Percentiles rank a stretch among this genome's conserved stretches.
Evolutionary conservation across 2,888 invertebrate genomes (phyloP).

Genomic region (Zygaena filipendulae): DNA sequence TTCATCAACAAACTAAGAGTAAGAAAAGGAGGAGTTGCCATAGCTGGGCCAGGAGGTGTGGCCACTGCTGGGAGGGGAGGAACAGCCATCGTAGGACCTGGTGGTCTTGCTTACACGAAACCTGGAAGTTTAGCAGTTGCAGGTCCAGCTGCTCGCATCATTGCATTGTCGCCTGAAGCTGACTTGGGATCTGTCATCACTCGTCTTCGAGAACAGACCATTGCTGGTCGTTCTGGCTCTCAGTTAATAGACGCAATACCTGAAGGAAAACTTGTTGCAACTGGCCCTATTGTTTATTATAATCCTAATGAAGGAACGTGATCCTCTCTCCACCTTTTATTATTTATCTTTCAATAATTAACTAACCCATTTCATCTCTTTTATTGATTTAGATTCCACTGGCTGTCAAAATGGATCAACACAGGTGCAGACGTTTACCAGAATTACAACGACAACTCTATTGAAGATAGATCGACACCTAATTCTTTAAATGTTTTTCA

Average conservation of each 20-base stretch:
- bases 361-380: too few species aligned
- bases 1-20: conserved; percentile 77
- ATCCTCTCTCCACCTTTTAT: conserved; percentile 25
- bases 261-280: conserved; percentile 77
- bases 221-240: conserved; percentile 38
- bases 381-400: too few species aligned
- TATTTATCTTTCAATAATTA: conserved; percentile 15
- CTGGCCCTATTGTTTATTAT: conserved; percentile 79
- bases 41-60: conserved; percentile 84
- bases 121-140: conserved; percentile 81
- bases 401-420: too few species aligned
- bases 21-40: conserved; percentile 80
- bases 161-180: conserved; percentile 72
- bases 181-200: conserved; percentile 68
- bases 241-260: conserved; percentile 60
- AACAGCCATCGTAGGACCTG: conserved; percentile 83
- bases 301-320: conserved; percentile 46
- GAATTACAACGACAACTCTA: too few species aligned
- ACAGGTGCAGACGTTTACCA: too few species aligned
- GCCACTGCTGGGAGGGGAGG: conserved; percentile 84
- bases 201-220: conserved; percentile 42
- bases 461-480: too few species aligned
- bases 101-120: conserved; percentile 79
- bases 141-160: conserved; percentile 77
- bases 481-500: too few species aligned